Conservation (phyloP, 2,888 invertebrate genomes). For the Anodontia alba region DNA sequence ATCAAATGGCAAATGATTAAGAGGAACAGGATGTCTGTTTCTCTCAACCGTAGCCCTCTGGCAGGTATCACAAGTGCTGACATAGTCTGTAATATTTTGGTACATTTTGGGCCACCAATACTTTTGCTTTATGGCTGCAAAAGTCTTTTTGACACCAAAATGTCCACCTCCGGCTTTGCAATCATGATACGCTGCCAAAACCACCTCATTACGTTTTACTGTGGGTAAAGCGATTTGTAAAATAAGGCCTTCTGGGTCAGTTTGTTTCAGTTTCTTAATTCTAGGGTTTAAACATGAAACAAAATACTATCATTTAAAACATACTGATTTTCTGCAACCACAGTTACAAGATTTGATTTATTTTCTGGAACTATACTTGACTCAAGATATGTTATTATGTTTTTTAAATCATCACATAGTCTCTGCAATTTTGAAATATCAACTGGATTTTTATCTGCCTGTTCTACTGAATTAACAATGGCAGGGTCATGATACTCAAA, state of each 20-base stretch:
- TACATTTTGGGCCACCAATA: conserved; percentile 60
- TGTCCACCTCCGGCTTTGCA: conserved; percentile 48
- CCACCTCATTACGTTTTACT: conserved; percentile 2
- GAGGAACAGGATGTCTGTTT: conserved; percentile 24
- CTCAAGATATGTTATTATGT: conserved; percentile 34
- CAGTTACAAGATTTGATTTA: conserved; percentile 15
- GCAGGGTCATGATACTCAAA: conserved; percentile 23
- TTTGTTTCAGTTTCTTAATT: conserved; percentile 13
- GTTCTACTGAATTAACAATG: background rate
- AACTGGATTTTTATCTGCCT: background rate
- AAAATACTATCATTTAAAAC: conserved; percentile 30
- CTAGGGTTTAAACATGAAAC: conserved; percentile 36
- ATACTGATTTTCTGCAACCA: conserved; percentile 44
- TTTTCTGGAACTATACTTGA: conserved; percentile 33
- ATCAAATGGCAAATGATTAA: conserved; percentile 38
- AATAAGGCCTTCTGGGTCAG: conserved; percentile 11
- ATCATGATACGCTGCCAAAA: conserved; percentile 38
- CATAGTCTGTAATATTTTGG: conserved; percentile 35
- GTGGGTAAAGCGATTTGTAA: conserved; percentile 26
- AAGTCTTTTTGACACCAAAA: conserved; percentile 35
- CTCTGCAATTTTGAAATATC: conserved; percentile 31
- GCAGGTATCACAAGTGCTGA: conserved; percentile 39
- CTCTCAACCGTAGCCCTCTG: conserved; percentile 22
- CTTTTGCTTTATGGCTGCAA: conserved; percentile 28
- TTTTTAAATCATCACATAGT: conserved; percentile 40